These are phyloP conservation scores for Habrosyne pyritoides DNA, from an alignment of 2,888 invertebrate species.

Conservation along the genomic window DNA sequence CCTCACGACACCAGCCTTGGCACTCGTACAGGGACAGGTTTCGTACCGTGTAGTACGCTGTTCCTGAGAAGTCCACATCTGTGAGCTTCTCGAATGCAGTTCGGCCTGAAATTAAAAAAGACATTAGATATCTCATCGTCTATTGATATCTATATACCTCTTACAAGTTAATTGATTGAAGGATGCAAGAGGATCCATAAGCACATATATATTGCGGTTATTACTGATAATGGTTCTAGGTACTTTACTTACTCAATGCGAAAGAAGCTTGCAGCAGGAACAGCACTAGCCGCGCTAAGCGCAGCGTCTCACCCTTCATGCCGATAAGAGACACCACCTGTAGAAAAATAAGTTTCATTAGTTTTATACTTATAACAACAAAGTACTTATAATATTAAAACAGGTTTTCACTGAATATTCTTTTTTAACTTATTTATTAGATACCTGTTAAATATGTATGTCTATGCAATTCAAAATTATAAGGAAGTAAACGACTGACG, in stretches of 20 bases:
- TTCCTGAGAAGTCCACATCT: constrained; percentile 95
- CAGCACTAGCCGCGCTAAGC: constrained; percentile 71
- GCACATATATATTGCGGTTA: no score
- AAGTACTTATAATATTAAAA: no score
- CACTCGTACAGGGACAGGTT: constrained; percentile 96
- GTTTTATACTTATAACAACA: no score
- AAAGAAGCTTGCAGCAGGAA: constrained; percentile 68
- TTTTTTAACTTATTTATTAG: no score
- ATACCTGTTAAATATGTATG: no score
- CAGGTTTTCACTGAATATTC: no score
- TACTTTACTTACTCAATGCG: constrained; percentile 63
- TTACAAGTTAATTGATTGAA: background rate
- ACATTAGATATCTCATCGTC: background rate
- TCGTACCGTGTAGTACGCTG: constrained; percentile 95
- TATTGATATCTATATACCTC: background rate
- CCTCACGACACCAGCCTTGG: constrained; percentile 97
- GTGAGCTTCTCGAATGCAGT: constrained; percentile 97
- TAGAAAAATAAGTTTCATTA: constrained; percentile 31
- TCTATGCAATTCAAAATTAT: no score
- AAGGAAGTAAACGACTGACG: no score
- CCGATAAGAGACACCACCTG: constrained; percentile 57
- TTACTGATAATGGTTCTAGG: no score
- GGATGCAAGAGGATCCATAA: no score
- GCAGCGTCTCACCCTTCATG: constrained; percentile 73
- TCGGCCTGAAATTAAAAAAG: constrained; percentile 84